Evolutionary conservation across 2,113 vertebrate species (phyloP).

Genomic region (Suricata suricatta): DNA sequence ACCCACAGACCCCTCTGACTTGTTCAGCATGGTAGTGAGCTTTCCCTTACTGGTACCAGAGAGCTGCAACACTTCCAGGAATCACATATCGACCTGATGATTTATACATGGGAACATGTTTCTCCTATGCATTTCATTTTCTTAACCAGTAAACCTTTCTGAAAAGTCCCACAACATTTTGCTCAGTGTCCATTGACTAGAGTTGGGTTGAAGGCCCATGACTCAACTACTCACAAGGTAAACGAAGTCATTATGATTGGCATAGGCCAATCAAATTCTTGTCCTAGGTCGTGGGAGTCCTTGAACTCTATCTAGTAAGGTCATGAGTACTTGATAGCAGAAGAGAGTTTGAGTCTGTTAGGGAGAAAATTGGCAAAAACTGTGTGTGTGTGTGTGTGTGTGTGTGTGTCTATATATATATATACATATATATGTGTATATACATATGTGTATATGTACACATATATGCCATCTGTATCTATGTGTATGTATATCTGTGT

Average conservation of each 20-base stretch:
- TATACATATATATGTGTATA: background rate
- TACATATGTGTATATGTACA: no score
- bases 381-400: background rate
- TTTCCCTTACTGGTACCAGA: background rate
- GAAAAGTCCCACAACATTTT: background rate
- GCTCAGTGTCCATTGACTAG: background rate
- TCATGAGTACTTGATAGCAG: background rate
- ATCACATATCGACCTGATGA: background rate
- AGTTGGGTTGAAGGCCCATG: background rate
- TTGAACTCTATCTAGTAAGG: background rate
- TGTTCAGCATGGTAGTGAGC: background rate
- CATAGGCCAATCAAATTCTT: background rate
- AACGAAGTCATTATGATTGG: background rate
- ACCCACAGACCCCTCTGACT: background rate
- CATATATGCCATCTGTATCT: background rate
- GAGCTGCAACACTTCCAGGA: background rate
- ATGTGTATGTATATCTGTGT: background rate
- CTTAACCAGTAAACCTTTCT: background rate
- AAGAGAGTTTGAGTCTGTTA: background rate
- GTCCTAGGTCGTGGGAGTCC: background rate
- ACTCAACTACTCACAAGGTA: background rate
- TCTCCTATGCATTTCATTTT: background rate
- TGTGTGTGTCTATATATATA: background rate
- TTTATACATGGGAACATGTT: background rate
- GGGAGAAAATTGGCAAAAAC: background rate